Evolutionary conservation across 2,888 invertebrate genomes (phyloP).

Genomic region (Nephrotoma guestfalica): DNA sequence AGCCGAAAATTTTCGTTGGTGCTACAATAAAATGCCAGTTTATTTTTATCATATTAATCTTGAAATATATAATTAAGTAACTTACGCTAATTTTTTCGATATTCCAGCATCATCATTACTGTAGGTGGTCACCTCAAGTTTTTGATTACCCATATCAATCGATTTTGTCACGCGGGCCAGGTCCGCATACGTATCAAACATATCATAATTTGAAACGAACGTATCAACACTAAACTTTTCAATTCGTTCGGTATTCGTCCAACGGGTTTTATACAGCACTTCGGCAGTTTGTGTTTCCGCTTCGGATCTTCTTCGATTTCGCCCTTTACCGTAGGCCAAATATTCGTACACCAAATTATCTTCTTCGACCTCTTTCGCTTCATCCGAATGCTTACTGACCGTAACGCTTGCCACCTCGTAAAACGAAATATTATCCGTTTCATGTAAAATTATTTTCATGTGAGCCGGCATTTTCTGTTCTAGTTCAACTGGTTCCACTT

Average conservation of each 20-base stretch:
- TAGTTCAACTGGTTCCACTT: not conserved
- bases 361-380: conserved; percentile 40
- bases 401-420: conserved; percentile 50
- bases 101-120: conserved; percentile 14
- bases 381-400: conserved; percentile 41
- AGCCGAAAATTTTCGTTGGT: conserved; percentile 37
- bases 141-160: conserved; percentile 27
- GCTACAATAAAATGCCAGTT: not conserved
- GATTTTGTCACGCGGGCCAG: conserved; percentile 25
- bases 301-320: conserved; percentile 47
- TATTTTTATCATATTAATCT: not conserved
- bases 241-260: conserved; percentile 42
- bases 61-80: not conserved
- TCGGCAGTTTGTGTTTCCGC: conserved; percentile 55
- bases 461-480: conserved; percentile 32
- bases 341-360: conserved; percentile 53
- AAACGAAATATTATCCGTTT: conserved; percentile 48
- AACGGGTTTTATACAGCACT: conserved; percentile 45
- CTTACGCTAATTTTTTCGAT: not conserved
- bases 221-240: conserved; percentile 40
- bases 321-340: conserved; percentile 50
- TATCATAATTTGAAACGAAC: conserved; percentile 63
- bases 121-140: conserved; percentile 28
- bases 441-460: conserved; percentile 46
- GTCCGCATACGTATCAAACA: conserved; percentile 52